Conservation (phyloP, 2,113 vertebrate species). For the Corynorhinus townsendii region DNA sequence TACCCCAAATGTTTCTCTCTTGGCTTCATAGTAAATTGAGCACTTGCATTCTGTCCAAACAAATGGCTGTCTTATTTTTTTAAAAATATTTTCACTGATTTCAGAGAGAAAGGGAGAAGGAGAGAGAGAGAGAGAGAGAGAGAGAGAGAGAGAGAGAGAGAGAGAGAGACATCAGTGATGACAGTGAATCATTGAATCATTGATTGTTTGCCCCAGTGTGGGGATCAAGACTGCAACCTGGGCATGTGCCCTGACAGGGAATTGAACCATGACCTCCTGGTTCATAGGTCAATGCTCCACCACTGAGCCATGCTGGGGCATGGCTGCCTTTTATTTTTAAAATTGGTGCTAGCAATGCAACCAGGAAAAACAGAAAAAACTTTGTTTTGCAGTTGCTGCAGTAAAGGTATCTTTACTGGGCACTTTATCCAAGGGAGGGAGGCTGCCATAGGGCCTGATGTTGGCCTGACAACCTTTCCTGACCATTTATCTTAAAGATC, state of each 20-base stretch:
- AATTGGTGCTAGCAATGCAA: not conserved
- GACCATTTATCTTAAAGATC: not conserved
- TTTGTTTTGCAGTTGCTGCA: not conserved
- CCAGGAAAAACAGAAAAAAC: not conserved
- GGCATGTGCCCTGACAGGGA: no score
- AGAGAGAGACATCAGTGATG: no score
- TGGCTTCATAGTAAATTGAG: not conserved
- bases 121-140: no score
- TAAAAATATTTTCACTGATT: no score
- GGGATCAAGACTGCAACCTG: no score
- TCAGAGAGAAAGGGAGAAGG: no score
- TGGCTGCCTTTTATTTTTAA: not conserved
- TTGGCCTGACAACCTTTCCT: rapidly evolving
- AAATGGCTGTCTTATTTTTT: not conserved
- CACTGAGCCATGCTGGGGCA: no score
- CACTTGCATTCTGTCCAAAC: not conserved
- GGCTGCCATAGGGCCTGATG: rapidly evolving
- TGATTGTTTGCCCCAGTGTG: no score
- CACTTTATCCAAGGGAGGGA: rapidly evolving
- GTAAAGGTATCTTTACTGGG: not conserved
- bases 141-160: no score
- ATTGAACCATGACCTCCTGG: no score
- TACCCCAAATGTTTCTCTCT: not conserved
- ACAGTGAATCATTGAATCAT: no score
- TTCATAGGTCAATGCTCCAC: no score